phyloP scores from a whole-genome alignment of 2,797 vertebrate genomes.

The Mareca penelope region DNA sequence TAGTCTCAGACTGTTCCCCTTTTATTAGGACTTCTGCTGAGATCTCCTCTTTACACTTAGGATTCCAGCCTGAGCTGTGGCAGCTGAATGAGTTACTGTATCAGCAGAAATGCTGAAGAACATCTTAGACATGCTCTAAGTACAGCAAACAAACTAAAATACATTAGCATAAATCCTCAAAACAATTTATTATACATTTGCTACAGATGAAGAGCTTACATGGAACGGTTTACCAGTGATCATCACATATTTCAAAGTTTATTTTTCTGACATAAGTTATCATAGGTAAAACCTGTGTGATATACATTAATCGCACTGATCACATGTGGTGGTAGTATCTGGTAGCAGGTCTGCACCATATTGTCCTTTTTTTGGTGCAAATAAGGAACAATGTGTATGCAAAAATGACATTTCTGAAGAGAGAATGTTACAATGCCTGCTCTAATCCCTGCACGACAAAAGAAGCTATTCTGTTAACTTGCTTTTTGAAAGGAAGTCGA shows the following conservation, averaged over 20 bases:
- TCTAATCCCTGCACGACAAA: not conserved
- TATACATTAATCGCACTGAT: rapidly evolving
- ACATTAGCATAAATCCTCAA: not conserved
- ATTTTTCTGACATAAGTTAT: not conserved
- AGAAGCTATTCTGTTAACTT: not conserved
- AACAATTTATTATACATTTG: not conserved
- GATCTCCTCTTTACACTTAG: not conserved
- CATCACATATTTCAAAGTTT: not conserved
- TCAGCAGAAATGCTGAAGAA: not conserved
- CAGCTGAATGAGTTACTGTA: not conserved
- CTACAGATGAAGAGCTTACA: not conserved
- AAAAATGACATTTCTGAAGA: not conserved
- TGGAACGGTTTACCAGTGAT: not conserved
- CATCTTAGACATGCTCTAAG: not conserved
- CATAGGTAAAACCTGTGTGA: not conserved
- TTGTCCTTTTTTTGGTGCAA: not conserved
- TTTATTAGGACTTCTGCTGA: not conserved
- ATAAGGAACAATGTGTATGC: not conserved
- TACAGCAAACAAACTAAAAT: not conserved
- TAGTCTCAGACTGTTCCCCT: not conserved
- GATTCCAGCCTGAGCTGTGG: not conserved
- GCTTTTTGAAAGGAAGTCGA: not conserved
- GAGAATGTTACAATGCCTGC: not conserved
- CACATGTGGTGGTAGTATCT: not conserved
- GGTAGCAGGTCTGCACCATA: not conserved